These are phyloP conservation scores for Melitaea cinxia DNA, from an alignment of 1,140 invertebrate genomes.

Conservation along the genomic window DNA sequence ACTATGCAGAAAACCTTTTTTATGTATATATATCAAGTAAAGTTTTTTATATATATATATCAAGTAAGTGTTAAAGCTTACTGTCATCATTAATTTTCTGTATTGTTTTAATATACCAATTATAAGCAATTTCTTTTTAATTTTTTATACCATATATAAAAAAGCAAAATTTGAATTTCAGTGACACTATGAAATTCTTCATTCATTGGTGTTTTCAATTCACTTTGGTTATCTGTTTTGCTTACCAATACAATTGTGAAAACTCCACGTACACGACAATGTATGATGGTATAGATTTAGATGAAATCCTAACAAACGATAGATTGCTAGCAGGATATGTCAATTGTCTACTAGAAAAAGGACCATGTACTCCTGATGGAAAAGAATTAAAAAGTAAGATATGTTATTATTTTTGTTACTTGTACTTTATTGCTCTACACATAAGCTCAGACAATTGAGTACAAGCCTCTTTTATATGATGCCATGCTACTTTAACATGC, in stretches of 20 bases:
- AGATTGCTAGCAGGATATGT: slow-evolving; percentile 86
- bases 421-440: too few relatives aligned
- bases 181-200: slow-evolving; percentile 26
- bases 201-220: too few relatives aligned
- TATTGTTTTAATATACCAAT: too few relatives aligned
- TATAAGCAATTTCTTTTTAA: too few relatives aligned
- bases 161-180: not conserved
- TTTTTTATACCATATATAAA: not conserved
- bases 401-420: slow-evolving; percentile 1
- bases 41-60: too few relatives aligned
- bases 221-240: slow-evolving; percentile 9
- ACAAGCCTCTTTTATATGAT: too few relatives aligned
- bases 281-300: slow-evolving; percentile 87
- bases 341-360: slow-evolving; percentile 87
- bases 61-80: too few relatives aligned
- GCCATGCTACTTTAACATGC: too few relatives aligned
- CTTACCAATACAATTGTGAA: slow-evolving; percentile 21
- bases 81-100: too few relatives aligned
- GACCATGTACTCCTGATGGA: slow-evolving; percentile 87
- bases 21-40: too few relatives aligned
- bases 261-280: slow-evolving; percentile 85
- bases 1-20: too few relatives aligned
- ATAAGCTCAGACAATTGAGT: too few relatives aligned
- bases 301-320: slow-evolving; percentile 86
- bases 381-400: slow-evolving; percentile 82